Percentiles rank a stretch among this genome's conserved stretches.
Conservation (phyloP, 2,113 vertebrate genomes). For the Anas platyrhynchos region DNA sequence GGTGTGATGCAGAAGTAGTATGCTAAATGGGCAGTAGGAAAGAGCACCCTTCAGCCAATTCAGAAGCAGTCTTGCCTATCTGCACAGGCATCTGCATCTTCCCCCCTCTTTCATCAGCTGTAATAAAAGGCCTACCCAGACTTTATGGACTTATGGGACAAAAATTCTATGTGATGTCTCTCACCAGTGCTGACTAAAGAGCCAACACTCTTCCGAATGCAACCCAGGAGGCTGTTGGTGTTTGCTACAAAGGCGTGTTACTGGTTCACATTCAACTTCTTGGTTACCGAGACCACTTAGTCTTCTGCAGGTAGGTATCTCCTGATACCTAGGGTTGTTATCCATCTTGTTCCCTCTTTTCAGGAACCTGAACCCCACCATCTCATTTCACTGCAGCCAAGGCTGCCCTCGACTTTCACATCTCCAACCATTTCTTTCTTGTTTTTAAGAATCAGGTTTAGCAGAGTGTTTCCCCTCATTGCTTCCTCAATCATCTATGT, state of each 20-base stretch:
- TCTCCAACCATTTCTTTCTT: background rate
- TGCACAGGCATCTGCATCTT: background rate
- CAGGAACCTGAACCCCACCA: background rate
- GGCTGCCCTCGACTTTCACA: background rate
- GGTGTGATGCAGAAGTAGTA: background rate
- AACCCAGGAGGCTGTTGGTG: too few species aligned
- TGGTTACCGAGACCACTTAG: too few species aligned
- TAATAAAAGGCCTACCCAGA: background rate
- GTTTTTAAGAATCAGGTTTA: background rate
- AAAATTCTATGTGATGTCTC: too few species aligned
- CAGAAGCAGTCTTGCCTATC: background rate
- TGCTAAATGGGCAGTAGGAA: background rate
- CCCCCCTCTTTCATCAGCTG: background rate
- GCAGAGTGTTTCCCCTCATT: background rate
- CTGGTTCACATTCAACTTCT: too few species aligned
- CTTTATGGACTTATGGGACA: too few species aligned
- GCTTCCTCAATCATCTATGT: background rate
- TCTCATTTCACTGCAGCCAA: background rate
- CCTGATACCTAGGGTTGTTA: background rate
- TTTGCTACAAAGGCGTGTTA: too few species aligned
- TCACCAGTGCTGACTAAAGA: too few species aligned
- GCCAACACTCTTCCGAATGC: too few species aligned
- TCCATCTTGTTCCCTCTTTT: background rate
- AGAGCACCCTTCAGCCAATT: background rate
- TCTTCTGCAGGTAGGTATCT: background rate